Base-by-base conservation (phyloP, 2,113 vertebrate species). In the Bubo scandiacus region DNA sequence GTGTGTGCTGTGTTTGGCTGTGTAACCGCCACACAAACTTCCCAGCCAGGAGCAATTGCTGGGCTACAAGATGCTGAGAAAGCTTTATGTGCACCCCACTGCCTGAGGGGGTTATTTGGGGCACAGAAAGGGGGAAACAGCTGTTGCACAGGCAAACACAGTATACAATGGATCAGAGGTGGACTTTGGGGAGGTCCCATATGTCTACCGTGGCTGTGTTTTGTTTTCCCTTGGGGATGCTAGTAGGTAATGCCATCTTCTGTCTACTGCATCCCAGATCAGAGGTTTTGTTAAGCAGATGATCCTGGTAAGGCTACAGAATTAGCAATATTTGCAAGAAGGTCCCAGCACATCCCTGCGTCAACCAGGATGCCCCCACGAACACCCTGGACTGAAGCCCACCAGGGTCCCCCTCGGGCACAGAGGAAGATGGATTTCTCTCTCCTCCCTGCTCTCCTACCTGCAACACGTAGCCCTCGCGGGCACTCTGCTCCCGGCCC, bases 401-500 rank as follows among this genome's bases (percentile, higher is more conserved):
- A 81, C 32, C 16, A 17, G 32, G 70, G n/a, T 57, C 6, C 68
- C 70, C 52, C 38, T 27, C 0, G 0, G 30, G 22, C 30, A 34
- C 45, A 77, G 67, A 55, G 59, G 74, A 58, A 51, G 80, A 59
- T 0, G 4, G 80, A 68, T 42, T 45, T 71, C 82, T 59, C 58
- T 59, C 54, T 92, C 66, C 55, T 90, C 78, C 89, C 74, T 7
- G n/a, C 73, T 74, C 91, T 96, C 98, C 97, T 98, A 99, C 99
- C 99, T 99, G 99, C 87, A 99, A 98, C 70, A 99, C 98, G 40
- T 99, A 99, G 96, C 99, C 99, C 94, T 99, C 99, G 90, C 99
- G 98, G 88, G 99, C 99, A 6, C 95, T 99, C 67, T 99, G 99
- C 87, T 99, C 99, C 87, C 99, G 98, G 86, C 98, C 99, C 84